Base-by-base conservation (phyloP, 2,888 invertebrate genomes). In the Laothoe populi region DNA sequence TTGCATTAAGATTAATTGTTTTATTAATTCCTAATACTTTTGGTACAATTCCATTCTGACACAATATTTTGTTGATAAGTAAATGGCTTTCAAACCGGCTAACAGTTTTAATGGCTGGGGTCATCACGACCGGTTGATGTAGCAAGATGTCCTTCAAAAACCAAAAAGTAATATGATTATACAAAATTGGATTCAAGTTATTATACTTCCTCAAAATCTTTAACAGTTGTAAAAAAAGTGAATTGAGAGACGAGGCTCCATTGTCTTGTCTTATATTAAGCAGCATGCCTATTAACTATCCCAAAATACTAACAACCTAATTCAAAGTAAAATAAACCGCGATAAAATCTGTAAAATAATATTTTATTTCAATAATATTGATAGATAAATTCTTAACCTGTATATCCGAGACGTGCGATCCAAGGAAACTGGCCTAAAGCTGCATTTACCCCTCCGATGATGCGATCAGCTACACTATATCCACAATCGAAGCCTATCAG, bases 381-480 rank as follows among this genome's bases (percentile, higher is more conserved):
- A n/a, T n/a, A n/a, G n/a, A n/a, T n/a, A n/a, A n/a, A n/a, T 49
- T 68, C 5, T 19, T 31, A 61, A 86, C 89, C 73, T 26, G 66
- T 68, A 70, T 94, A 95, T 61, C 94, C 95, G 8, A 95, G 84
- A 19, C 94, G 86, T 0, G 86, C 93, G 23, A 95, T 87, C 95
- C 95, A 95, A 1, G 95, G 95, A 77, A 94, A 95, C 70, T 95
- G 94, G 0, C 95, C 95, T 3, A 95, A 78, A 0, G 86, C 82
- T 0, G 95, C 95, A 59, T 93, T 88, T 35, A 82, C 73, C 0
- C 95, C 95, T 0, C 95, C 95, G 38, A 95, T 94, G 73, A 95
- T 95, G 53, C 95, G 90, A 73, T 95, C 94, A 0, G 90, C 78
- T 10, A 86, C 87, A 62, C 92, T 93, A 60, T 91, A 88, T 0